Evolutionary conservation across 2,888 invertebrate genomes (phyloP).

Genomic region (Drosophila mimica): DNA sequence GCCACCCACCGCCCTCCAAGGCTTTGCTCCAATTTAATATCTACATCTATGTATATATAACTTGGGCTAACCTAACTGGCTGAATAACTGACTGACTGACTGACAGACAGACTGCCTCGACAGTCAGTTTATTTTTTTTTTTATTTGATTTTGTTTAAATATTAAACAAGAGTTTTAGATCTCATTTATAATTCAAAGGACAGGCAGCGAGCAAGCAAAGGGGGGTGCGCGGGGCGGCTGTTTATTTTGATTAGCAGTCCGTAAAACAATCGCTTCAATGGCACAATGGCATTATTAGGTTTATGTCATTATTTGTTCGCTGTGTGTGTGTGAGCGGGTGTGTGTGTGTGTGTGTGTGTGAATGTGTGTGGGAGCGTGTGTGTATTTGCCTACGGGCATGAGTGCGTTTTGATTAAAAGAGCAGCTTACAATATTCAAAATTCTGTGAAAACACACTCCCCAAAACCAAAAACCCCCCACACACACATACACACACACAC

Average conservation of each 20-base stretch:
- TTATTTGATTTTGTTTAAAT: conserved; percentile 80
- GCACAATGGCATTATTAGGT: conserved; percentile 68
- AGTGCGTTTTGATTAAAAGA: conserved; percentile 62
- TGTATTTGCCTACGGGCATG: conserved; percentile 30
- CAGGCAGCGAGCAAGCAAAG: conserved; percentile 6
- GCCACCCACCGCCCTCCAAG: conserved; percentile 1
- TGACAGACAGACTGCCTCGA: conserved; percentile 10
- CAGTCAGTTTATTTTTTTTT: conserved; percentile 47
- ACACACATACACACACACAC: conserved; percentile 1
- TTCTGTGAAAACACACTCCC: conserved; percentile 35
- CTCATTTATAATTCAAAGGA: conserved; percentile 73
- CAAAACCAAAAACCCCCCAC: not conserved
- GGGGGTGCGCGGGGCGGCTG: conserved; percentile 17
- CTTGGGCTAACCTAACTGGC: conserved; percentile 4
- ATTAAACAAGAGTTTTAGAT: conserved; percentile 78
- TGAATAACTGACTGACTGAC: not conserved
- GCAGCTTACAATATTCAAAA: conserved; percentile 53
- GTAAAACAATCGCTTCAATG: conserved; percentile 74
- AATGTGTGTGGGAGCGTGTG: not conserved
- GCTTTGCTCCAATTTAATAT: conserved; percentile 28
- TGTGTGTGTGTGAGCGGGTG: not conserved
- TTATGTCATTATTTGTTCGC: conserved; percentile 72
- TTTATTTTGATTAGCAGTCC: conserved; percentile 77
- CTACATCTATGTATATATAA: conserved; percentile 1
- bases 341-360: not conserved